Evolutionary conservation across 2,888 invertebrate genomes (phyloP).

Genomic region (Lepidocyrtoides sp.): DNA sequence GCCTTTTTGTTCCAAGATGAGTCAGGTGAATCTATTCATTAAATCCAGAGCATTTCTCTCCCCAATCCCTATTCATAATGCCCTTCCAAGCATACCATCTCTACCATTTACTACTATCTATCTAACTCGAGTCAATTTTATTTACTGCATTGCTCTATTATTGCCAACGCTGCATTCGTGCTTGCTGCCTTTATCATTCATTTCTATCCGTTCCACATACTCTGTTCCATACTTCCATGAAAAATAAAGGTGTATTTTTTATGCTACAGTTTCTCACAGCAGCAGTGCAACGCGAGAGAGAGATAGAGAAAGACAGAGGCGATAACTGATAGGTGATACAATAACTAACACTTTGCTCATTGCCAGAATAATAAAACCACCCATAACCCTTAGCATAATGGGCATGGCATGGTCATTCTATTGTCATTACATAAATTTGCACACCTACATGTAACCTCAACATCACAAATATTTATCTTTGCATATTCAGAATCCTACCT

Average conservation of each 20-base stretch:
- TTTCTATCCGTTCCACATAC: no score
- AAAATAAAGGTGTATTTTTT: not conserved
- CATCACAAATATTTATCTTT: not conserved
- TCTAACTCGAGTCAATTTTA: not conserved
- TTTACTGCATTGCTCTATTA: not conserved
- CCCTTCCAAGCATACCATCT: not conserved
- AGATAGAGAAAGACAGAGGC: not conserved
- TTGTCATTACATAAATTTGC: constrained; percentile 79
- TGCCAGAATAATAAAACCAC: constrained; percentile 76
- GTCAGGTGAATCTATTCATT: constrained; percentile 69
- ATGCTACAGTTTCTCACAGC: not conserved
- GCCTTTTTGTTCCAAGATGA: constrained; percentile 61
- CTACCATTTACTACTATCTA: not conserved
- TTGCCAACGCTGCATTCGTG: constrained; percentile 39
- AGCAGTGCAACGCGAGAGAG: not conserved
- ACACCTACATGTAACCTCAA: constrained; percentile 67
- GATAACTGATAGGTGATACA: constrained; percentile 48
- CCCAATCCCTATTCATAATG: no score
- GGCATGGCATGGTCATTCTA: constrained; percentile 77
- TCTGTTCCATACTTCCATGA: no score
- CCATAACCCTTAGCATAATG: constrained; percentile 76
- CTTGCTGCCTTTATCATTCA: no score
- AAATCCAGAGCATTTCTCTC: not conserved
- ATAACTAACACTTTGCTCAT: constrained; percentile 69
- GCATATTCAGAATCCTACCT: not conserved